Conservation (phyloP, 2,797 vertebrate species). For the Prionace glauca region DNA sequence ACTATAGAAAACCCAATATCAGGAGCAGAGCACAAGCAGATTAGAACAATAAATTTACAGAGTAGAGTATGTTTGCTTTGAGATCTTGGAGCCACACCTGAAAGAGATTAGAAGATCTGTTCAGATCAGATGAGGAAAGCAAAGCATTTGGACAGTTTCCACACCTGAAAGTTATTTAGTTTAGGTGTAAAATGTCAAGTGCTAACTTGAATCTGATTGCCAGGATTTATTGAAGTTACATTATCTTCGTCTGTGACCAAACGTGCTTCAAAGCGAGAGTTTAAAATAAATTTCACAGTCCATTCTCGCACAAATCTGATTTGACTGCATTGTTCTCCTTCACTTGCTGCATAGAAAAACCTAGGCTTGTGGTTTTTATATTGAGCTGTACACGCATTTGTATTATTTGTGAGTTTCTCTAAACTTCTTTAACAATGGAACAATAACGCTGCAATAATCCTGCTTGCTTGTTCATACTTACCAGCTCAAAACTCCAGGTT, state of each 20-base stretch:
- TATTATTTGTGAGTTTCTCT: not conserved
- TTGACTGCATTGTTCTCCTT: not conserved
- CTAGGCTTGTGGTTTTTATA: not conserved
- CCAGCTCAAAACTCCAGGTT: not conserved
- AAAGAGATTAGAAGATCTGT: slow-evolving; percentile 44
- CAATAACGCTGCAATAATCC: not conserved
- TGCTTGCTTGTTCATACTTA: not conserved
- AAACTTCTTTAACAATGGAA: not conserved
- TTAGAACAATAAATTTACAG: slow-evolving; percentile 44
- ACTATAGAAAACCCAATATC: slow-evolving; percentile 38
- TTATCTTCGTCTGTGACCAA: not conserved
- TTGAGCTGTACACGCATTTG: not conserved
- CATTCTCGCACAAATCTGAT: not conserved
- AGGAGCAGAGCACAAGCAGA: slow-evolving; percentile 45
- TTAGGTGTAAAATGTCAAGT: not conserved
- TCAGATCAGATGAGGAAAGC: slow-evolving; percentile 9
- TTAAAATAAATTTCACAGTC: not conserved
- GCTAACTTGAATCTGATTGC: not conserved
- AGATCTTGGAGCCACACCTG: slow-evolving; percentile 41
- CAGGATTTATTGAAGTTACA: not conserved
- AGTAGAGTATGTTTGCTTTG: slow-evolving; percentile 45
- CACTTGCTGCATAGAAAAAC: not conserved
- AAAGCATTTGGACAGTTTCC: not conserved
- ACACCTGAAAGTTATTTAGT: slow-evolving; percentile 17
- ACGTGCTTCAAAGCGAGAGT: not conserved